A percentile compares a stretch with the other conserved stretches of the same genome.
Conservation (phyloP, 2,797 vertebrate genomes). For the Centropyge bicolor region DNA sequence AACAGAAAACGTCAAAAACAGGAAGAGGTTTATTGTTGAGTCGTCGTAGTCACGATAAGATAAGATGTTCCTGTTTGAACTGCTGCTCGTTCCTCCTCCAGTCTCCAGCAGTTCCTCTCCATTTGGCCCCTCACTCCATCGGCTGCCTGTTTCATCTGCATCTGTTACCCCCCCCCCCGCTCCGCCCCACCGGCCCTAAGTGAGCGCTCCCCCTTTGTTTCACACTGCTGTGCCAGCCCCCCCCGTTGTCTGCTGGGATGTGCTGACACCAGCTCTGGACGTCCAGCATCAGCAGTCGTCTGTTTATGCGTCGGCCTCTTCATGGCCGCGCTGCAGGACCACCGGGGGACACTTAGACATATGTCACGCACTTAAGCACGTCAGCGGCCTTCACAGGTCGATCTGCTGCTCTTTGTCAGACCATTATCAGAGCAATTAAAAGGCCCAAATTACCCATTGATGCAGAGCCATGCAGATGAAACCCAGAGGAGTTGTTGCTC, state of each 20-base stretch:
- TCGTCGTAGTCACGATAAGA: too few species aligned
- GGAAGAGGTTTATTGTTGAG: too few species aligned
- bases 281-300: slow-evolving; percentile 58
- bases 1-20: too few species aligned
- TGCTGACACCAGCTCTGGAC: slow-evolving; percentile 70
- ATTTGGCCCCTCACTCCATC: slow-evolving; percentile 80
- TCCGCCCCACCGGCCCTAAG: slow-evolving; percentile 58
- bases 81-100: slow-evolving; percentile 62
- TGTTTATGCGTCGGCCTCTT: slow-evolving; percentile 66
- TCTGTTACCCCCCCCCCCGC: slow-evolving; percentile 74
- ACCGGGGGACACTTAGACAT: slow-evolving; percentile 71
- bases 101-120: slow-evolving; percentile 84
- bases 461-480: slow-evolving; percentile 64
- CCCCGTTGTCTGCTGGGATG: slow-evolving; percentile 54
- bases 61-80: too few species aligned
- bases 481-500: slow-evolving; percentile 59
- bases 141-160: slow-evolving; percentile 81
- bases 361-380: slow-evolving; percentile 66
- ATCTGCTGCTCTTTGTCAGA: slow-evolving; percentile 74
- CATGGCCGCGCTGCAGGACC: slow-evolving; percentile 54
- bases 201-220: slow-evolving; percentile 61
- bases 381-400: slow-evolving; percentile 63
- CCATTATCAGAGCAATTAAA: slow-evolving; percentile 81
- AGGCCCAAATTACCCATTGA: slow-evolving; percentile 54
- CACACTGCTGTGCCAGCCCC: slow-evolving; percentile 77